Evolutionary conservation across 2,888 invertebrate species (phyloP), one percentile per base, ranked within the genome.

Genomic region (Lepas anatifera): DNA sequence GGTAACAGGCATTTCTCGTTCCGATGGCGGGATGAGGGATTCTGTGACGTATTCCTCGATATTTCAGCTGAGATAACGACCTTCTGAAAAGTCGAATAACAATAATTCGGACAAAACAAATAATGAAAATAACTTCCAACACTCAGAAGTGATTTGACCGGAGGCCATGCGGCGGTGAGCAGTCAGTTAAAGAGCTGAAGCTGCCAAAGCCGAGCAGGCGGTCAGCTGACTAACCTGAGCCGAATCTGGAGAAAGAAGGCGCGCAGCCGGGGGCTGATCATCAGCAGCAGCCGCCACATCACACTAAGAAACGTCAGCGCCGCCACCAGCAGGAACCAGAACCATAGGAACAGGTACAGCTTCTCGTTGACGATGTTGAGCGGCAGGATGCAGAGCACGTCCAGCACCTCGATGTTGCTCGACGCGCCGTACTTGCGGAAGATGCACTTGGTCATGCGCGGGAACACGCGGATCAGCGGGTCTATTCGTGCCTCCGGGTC

Each of bases 321-420:
- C 76, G 89, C 87, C 78, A 95, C 87, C 77, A 92, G 86, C 78
- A 95, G 89, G 85, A 95, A 95, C 94, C 95, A 95, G 84, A 95
- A 95, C 94, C 94, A 95, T 77, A 95, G 72, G 70, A 74, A 74
- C 69, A 78, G 78, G 84, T 94, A 94, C 79, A 94, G 93, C 84
- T 94, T 94, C 84, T 94, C 94, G 85, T 94, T 94, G 84, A 94
- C 93, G 74, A 94, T 93, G 83, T 94, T 94, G 76, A 94, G 84
- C 67, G 94, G 94, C 76, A 94, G 84, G 80, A 94, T 92, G 83
- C 94, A 94, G 77, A 94, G 88, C 74, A 92, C 89, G 80, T 91
- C 91, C 83, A 88, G 82, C 6, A 77, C 76, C 70, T 78, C 77
- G 75, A 93, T 88, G 81, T 92, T 92, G 75, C 93, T 93, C 76